These are phyloP conservation scores for Ispidina lecontei DNA, from an alignment of 2,797 vertebrate species.

Conservation along the genomic window DNA sequence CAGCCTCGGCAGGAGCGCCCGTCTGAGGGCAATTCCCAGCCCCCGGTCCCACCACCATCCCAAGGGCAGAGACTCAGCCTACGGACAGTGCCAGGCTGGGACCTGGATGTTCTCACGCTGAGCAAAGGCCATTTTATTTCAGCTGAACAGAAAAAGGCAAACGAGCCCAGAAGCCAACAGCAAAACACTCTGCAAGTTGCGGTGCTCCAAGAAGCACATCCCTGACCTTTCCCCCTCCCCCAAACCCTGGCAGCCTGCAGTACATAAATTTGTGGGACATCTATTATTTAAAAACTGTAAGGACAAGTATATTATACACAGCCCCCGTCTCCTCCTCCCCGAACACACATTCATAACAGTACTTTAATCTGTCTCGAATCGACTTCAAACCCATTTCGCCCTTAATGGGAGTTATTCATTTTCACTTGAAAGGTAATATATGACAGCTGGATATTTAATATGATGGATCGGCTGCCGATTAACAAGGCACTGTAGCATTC, in stretches of 20 bases:
- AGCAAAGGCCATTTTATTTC: slow-evolving; percentile 30
- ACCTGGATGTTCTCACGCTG: neutral
- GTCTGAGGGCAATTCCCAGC: neutral
- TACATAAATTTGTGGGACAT: slow-evolving; percentile 77
- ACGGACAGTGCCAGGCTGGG: neutral
- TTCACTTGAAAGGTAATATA: slow-evolving; percentile 85
- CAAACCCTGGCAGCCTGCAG: slow-evolving; percentile 69
- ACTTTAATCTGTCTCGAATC: slow-evolving; percentile 84
- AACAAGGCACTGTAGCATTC: slow-evolving; percentile 79
- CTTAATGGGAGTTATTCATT: slow-evolving; percentile 86
- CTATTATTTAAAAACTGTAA: slow-evolving; percentile 84
- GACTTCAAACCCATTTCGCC: slow-evolving; percentile 83
- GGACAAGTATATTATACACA: slow-evolving; percentile 77
- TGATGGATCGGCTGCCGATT: slow-evolving; percentile 81
- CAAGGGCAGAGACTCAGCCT: rapidly evolving
- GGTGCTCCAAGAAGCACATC: slow-evolving; percentile 58
- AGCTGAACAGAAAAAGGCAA: neutral
- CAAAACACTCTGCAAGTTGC: slow-evolving; percentile 62
- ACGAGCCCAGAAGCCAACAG: slow-evolving; percentile 27
- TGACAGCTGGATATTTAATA: slow-evolving; percentile 82
- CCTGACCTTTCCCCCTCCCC: slow-evolving; percentile 72
- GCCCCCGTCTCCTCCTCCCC: slow-evolving; percentile 72
- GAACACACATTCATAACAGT: slow-evolving; percentile 82
- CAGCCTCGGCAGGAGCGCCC: no score
- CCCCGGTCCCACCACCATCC: neutral